phyloP scores from a whole-genome alignment of 2,113 vertebrate species.

The Tachycineta bicolor region DNA sequence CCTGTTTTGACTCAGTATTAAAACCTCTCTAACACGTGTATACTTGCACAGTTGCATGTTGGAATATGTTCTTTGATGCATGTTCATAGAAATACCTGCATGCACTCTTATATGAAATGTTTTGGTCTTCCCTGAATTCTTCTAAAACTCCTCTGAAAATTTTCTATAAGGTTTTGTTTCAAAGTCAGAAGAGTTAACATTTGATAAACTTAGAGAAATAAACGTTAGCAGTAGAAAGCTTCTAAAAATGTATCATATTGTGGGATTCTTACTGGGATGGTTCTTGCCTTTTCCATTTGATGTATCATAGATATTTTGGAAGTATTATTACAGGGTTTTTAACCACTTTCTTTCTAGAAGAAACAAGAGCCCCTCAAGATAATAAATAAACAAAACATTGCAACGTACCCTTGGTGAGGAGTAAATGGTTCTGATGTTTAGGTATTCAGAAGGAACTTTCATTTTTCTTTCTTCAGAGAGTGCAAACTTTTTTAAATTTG shows the following conservation, averaged over 20 bases:
- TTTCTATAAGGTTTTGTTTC: not conserved
- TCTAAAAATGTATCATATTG: not conserved
- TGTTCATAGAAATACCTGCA: conserved; percentile 26
- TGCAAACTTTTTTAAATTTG: not conserved
- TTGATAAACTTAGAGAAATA: not conserved
- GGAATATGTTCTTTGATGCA: conserved; percentile 6
- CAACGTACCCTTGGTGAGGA: not conserved
- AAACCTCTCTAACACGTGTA: not conserved
- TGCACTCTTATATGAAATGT: not conserved
- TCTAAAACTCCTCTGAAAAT: not conserved
- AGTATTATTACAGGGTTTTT: not conserved
- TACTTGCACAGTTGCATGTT: conserved; percentile 30
- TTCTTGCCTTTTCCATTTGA: not conserved
- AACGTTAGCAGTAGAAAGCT: not conserved
- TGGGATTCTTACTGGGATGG: not conserved
- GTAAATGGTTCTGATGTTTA: not conserved
- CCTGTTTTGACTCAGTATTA: not conserved
- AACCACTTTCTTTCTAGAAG: not conserved
- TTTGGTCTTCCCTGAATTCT: not conserved
- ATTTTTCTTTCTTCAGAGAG: not conserved
- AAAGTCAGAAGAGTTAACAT: not conserved
- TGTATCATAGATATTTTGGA: not conserved
- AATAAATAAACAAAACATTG: not conserved
- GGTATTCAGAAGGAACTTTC: not conserved
- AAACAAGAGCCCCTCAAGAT: not conserved